Percentiles rank a stretch among this genome's conserved stretches.
Evolutionary conservation across 2,113 vertebrate genomes (phyloP).

Genomic region (Scatophagus argus): DNA sequence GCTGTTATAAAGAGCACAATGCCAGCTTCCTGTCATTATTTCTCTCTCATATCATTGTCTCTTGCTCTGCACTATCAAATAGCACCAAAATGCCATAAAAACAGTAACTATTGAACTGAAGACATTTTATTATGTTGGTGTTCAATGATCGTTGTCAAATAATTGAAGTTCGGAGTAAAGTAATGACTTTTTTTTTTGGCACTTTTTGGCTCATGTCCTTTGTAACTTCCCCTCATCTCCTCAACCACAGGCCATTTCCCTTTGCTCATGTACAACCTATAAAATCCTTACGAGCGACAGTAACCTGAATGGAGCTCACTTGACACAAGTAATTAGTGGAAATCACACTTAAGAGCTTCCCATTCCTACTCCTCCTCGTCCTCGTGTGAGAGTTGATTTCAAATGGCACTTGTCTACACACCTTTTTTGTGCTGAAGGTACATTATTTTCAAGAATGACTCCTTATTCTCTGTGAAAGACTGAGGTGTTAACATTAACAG

Average conservation of each 20-base stretch:
- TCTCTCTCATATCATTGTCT: not conserved
- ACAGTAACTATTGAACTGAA: constrained; percentile 7
- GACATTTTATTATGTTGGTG: constrained; percentile 42
- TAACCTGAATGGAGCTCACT: constrained; percentile 45
- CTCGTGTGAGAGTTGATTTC: not conserved
- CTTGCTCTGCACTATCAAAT: constrained; percentile 5
- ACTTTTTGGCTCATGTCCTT: constrained; percentile 22
- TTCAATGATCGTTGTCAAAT: constrained; percentile 43
- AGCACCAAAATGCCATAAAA: constrained; percentile 36
- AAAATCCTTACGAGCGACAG: constrained; percentile 45
- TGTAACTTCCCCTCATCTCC: constrained; percentile 13
- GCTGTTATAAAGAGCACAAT: not conserved
- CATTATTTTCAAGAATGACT: not conserved
- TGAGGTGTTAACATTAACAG: constrained; percentile 7
- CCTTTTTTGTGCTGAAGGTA: not conserved
- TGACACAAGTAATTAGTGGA: not conserved
- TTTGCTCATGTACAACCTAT: constrained; percentile 24
- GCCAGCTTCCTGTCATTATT: not conserved
- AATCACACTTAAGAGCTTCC: constrained; percentile 15
- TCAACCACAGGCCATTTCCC: constrained; percentile 44
- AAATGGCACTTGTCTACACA: not conserved
- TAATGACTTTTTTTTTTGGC: constrained; percentile 15
- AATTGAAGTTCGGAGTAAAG: constrained; percentile 28
- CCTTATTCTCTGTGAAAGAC: constrained; percentile 5
- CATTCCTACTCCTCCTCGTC: not conserved